Percentiles rank a stretch among this genome's conserved stretches.
phyloP scores from a whole-genome alignment of 2,888 invertebrate species.

The Myathropa florea region DNA sequence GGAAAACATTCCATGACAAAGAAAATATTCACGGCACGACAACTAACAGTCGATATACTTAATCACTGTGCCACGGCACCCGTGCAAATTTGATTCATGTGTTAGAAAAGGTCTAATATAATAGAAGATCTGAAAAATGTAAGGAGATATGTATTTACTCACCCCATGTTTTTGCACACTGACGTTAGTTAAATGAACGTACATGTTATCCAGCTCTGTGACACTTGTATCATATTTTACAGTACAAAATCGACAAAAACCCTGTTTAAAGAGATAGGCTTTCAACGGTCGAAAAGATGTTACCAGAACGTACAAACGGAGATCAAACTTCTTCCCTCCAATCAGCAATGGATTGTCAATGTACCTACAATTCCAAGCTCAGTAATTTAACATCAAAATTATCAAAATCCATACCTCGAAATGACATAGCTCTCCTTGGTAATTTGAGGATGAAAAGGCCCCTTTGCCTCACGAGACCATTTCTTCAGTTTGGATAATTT shows the following conservation, averaged over 20 bases:
- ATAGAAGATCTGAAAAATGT: background rate
- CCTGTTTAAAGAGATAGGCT: conserved; percentile 94
- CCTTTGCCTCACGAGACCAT: conserved; percentile 93
- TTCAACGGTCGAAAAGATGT: conserved; percentile 96
- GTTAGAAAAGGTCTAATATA: no score
- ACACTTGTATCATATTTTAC: conserved; percentile 96
- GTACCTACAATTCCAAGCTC: conserved; percentile 83
- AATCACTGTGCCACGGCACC: no score
- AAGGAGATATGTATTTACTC: conserved; percentile 77
- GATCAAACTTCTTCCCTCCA: conserved; percentile 97
- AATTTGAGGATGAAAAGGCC: conserved; percentile 91
- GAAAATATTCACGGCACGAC: no score
- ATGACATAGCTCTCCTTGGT: conserved; percentile 96
- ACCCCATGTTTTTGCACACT: conserved; percentile 98
- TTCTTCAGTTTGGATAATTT: conserved; percentile 95
- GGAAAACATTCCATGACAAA: no score
- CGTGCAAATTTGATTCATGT: no score
- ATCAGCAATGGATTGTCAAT: conserved; percentile 97
- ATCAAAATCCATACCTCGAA: conserved; percentile 81
- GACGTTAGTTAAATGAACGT: conserved; percentile 97
- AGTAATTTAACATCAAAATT: background rate
- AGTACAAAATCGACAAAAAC: conserved; percentile 97
- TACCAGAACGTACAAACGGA: conserved; percentile 94
- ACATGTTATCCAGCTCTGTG: conserved; percentile 94
- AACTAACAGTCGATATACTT: no score